Conservation (phyloP, 2,888 invertebrate species). For the Phytoseiulus persimilis region DNA sequence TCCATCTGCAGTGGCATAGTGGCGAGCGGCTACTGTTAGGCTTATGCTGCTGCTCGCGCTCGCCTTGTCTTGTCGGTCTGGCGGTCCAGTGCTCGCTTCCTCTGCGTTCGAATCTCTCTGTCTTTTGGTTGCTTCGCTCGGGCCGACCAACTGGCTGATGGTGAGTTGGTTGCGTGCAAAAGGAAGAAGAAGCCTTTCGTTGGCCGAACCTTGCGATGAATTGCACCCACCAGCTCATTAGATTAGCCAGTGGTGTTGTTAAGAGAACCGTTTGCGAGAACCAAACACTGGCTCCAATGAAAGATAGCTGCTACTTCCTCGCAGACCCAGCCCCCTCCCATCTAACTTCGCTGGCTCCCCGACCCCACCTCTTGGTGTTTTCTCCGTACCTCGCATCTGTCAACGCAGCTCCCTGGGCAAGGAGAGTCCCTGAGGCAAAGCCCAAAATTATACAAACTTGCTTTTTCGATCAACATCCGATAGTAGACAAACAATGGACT, state of each 20-base stretch:
- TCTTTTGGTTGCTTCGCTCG: not conserved
- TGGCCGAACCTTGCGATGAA: not conserved
- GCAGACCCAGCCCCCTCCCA: not conserved
- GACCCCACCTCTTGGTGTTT: not conserved
- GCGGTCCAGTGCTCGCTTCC: not conserved
- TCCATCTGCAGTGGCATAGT: not conserved
- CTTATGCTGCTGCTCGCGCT: not conserved
- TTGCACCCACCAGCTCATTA: not conserved
- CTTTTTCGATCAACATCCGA: not conserved
- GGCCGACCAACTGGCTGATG: not conserved
- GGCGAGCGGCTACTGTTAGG: not conserved
- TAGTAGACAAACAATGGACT: not conserved
- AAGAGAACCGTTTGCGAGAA: slow-evolving; percentile 5
- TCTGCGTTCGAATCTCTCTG: not conserved
- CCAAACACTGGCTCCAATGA: not conserved
- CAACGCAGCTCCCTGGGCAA: not conserved
- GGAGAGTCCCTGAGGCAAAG: not conserved
- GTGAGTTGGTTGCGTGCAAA: not conserved
- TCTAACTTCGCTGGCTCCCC: not conserved
- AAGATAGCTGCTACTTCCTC: not conserved
- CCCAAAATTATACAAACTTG: not conserved
- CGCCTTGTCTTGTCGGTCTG: not conserved
- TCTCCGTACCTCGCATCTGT: not conserved
- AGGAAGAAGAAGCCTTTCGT: not conserved
- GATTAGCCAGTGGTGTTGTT: not conserved